Evolutionary conservation across 2,888 invertebrate species (phyloP), one percentile per base, ranked within the genome.

Genomic region (Plagodis dolabraria): DNA sequence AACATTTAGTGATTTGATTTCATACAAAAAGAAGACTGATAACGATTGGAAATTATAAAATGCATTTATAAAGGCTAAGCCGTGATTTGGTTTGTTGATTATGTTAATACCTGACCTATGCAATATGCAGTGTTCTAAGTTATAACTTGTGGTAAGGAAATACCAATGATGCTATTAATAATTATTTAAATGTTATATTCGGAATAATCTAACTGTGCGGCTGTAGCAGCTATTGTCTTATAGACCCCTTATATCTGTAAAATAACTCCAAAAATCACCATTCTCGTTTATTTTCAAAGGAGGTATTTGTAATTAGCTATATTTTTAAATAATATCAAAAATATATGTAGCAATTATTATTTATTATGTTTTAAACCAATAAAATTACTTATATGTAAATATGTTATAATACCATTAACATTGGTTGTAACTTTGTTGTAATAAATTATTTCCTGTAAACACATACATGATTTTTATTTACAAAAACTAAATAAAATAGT

Each of bases 371-470:
- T 35, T 36, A 36, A 1, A 42, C 7, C 6, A 42, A 42, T 10
- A 42, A 9, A 42, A 9, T 5, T 42, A 42, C n/a, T n/a, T 42
- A 42, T 44, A 12, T 53, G 48, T 51, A 48, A 46, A 48, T 50
- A 38, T 56, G 46, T 60, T 46, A 55, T 49, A 9, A 42, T 10
- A 10, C 60, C 36, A 42, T 35, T 64, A 53, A 53, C 44, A 33
- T 63, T 62, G 57, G 54, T 61, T 62, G 63, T 67, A 65, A 58
- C 44, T 53, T 54, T 59, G 57, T 61, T 64, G 52, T 60, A 68
- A 69, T 72, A 72, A 65, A 72, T 64, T 72, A 72, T 72, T 72
- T 70, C 69, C 60, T 48, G 10, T 68, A 68, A 7, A 8, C 10
- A 40, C 5, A 47, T 22, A 51, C 11, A 36, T 35, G 53, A 9